Evolutionary conservation across 1,140 invertebrate species (phyloP).

Genomic region (Papilio machaon): DNA sequence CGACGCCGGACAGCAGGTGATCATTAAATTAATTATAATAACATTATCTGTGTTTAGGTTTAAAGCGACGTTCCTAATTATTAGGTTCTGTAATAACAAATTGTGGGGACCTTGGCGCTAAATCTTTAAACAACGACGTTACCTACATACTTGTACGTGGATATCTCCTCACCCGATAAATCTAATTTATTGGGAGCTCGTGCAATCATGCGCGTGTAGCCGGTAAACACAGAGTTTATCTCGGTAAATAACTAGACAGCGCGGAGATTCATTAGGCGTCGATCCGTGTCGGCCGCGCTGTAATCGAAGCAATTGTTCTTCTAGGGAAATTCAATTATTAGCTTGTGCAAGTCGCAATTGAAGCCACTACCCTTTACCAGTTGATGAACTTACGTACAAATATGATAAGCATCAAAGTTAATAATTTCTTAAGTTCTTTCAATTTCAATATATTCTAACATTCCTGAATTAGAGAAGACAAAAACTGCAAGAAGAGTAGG

Average conservation of each 20-base stretch:
- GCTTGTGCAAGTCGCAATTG: conserved; percentile 64
- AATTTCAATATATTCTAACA: not conserved
- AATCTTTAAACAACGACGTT: conserved; percentile 39
- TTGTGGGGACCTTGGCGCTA: conserved; percentile 29
- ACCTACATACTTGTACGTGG: conserved; percentile 52
- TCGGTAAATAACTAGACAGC: conserved; percentile 80
- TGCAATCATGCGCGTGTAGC: conserved; percentile 79
- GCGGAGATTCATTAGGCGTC: conserved; percentile 80
- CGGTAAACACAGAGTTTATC: conserved; percentile 79
- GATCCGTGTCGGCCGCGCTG: conserved; percentile 74
- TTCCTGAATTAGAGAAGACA: conserved; percentile 52
- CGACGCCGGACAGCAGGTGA: conserved; percentile 12
- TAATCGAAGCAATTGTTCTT: conserved; percentile 81
- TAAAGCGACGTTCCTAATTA: conserved; percentile 30
- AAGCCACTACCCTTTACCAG: conserved; percentile 61
- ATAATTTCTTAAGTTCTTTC: not conserved
- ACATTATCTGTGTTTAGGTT: conserved; percentile 33
- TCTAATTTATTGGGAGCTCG: conserved; percentile 78
- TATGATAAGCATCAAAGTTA: not conserved
- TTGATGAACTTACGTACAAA: conserved; percentile 33
- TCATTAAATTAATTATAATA: conserved; percentile 38
- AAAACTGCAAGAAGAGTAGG: not conserved
- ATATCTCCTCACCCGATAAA: conserved; percentile 69
- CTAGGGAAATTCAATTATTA: conserved; percentile 77
- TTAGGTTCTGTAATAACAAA: conserved; percentile 36